Conservation (phyloP, 2,113 vertebrate species). For the Marcusenius ussheri region DNA sequence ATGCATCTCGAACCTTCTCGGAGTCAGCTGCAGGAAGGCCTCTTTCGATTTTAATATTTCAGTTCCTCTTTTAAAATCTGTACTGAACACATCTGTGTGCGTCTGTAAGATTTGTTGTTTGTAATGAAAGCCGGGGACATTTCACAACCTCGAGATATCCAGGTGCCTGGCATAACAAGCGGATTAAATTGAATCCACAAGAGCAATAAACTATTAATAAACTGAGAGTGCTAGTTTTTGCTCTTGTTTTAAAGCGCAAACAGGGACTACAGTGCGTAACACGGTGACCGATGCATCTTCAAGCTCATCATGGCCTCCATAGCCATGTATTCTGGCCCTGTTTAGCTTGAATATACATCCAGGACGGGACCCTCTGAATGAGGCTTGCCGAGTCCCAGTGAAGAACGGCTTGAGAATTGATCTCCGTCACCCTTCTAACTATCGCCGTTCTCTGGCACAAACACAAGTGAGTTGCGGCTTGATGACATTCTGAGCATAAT, state of each 20-base stretch:
- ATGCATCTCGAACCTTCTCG: not conserved
- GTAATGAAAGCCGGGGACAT: not conserved
- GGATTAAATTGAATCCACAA: not conserved
- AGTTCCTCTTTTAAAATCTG: not conserved
- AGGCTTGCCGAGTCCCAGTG: not conserved
- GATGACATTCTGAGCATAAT: not conserved
- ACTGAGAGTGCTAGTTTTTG: not conserved
- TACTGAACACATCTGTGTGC: not conserved
- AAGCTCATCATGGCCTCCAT: not conserved
- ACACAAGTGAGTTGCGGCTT: not conserved
- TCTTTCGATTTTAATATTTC: not conserved
- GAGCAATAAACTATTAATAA: not conserved
- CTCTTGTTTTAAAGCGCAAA: not conserved
- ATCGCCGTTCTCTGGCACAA: not conserved
- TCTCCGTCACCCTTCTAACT: not conserved
- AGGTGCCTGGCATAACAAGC: not conserved
- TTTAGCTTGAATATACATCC: not conserved
- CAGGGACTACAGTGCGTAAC: not conserved
- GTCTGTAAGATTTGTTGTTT: not conserved
- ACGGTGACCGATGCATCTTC: not conserved
- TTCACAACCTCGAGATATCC: not conserved
- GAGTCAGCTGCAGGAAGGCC: not conserved
- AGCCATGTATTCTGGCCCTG: not conserved
- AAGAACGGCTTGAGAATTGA: not conserved
- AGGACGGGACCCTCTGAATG: not conserved